Percentiles rank a stretch among this genome's conserved stretches.
These are phyloP conservation scores for Ochotona curzoniae DNA, from an alignment of 2,113 vertebrate genomes.

Conservation along the genomic window DNA sequence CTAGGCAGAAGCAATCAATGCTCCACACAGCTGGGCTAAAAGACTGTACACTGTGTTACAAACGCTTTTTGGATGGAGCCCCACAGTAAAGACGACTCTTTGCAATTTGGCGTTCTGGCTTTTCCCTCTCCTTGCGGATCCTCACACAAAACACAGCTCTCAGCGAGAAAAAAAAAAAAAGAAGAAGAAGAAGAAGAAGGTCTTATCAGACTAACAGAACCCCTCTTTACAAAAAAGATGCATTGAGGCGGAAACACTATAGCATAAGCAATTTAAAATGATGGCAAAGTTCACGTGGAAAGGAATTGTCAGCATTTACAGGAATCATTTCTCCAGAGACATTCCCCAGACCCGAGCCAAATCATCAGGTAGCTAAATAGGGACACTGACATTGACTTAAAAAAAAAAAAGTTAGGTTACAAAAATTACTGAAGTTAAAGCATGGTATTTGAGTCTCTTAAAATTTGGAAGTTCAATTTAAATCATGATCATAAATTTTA, in stretches of 20 bases:
- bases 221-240: constrained; percentile 50
- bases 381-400: background rate
- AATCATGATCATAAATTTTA: constrained; percentile 24
- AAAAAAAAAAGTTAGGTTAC: constrained; percentile 7
- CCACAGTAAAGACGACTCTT: constrained; percentile 48
- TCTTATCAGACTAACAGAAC: constrained; percentile 30
- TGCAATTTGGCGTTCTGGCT: constrained; percentile 60
- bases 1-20: constrained; percentile 94
- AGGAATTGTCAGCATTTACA: constrained; percentile 42
- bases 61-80: constrained; percentile 72
- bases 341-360: constrained; percentile 22
- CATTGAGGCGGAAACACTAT: constrained; percentile 47
- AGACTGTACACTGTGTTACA: constrained; percentile 80
- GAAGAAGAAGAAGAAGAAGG: constrained; percentile 5
- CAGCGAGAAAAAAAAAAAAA: background rate
- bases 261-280: constrained; percentile 23
- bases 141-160: constrained; percentile 55
- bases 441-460: background rate
- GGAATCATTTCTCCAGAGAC: constrained; percentile 47
- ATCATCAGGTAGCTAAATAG: constrained; percentile 27
- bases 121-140: constrained; percentile 37
- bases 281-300: constrained; percentile 57
- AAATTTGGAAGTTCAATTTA: constrained; percentile 19
- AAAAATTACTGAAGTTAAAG: constrained; percentile 35
- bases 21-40: constrained; percentile 87